These are phyloP conservation scores for Vanessa cardui DNA, from an alignment of 2,888 invertebrate species.

Conservation along the genomic window DNA sequence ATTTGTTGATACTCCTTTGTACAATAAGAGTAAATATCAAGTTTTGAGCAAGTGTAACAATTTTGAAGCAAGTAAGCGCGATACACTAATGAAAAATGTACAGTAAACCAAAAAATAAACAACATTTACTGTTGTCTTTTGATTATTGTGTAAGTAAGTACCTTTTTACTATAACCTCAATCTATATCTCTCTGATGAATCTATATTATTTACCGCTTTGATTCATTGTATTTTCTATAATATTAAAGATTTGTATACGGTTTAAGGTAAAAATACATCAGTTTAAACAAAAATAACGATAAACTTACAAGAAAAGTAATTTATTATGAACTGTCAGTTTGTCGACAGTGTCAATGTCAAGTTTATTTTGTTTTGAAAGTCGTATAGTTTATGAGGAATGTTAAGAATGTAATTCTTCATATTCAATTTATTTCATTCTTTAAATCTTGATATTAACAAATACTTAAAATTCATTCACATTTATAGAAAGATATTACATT, in stretches of 20 bases:
- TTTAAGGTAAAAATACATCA: constrained; percentile 45
- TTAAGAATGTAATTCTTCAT: neutral
- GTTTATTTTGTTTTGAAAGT: constrained; percentile 23
- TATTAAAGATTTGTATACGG: constrained; percentile 12
- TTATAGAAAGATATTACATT: too few relatives aligned
- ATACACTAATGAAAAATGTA: constrained; percentile 37
- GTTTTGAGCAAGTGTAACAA: constrained; percentile 46
- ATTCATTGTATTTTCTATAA: constrained; percentile 5
- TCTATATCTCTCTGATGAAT: neutral
- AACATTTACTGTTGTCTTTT: constrained; percentile 50
- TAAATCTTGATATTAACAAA: too few relatives aligned
- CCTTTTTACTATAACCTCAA: constrained; percentile 42
- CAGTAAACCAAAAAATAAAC: constrained; percentile 39
- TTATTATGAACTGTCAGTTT: constrained; percentile 53
- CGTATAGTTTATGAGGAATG: constrained; percentile 22
- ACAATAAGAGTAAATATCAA: constrained; percentile 62
- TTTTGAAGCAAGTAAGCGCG: constrained; percentile 38
- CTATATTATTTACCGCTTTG: neutral
- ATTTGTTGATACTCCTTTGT: constrained; percentile 56
- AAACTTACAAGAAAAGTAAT: constrained; percentile 8
- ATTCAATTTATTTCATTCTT: neutral
- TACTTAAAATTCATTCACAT: too few relatives aligned
- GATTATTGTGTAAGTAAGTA: constrained; percentile 39
- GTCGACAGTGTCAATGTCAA: constrained; percentile 34
- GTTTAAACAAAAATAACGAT: constrained; percentile 24